Evolutionary conservation across 2,113 vertebrate genomes (phyloP).

Genomic region (Neomonachus schauinslandi): DNA sequence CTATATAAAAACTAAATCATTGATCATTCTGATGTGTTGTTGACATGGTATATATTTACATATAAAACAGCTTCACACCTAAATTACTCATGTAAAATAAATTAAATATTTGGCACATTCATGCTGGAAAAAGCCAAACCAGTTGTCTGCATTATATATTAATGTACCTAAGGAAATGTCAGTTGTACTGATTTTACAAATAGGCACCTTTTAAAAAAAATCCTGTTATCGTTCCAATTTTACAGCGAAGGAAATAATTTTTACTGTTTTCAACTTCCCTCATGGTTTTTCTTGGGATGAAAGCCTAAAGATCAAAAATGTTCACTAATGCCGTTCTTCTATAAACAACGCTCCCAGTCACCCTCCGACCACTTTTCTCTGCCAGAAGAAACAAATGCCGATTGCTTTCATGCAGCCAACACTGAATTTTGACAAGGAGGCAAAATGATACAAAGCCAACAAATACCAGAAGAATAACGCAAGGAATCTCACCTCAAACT

Average conservation of each 20-base stretch:
- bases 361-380: slow-evolving; percentile 18
- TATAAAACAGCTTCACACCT: background rate
- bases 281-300: slow-evolving; percentile 61
- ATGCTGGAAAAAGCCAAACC: background rate
- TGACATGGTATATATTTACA: background rate
- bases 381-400: slow-evolving; percentile 55
- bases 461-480: slow-evolving; percentile 61
- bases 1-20: slow-evolving; percentile 1
- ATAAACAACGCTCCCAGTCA: slow-evolving; percentile 50
- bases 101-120: background rate
- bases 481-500: slow-evolving; percentile 61
- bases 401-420: slow-evolving; percentile 40
- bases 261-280: slow-evolving; percentile 30
- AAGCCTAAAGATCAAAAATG: slow-evolving; percentile 57
- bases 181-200: background rate
- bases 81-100: background rate
- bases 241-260: slow-evolving; percentile 24
- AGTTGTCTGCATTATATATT: background rate
- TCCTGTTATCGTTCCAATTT: background rate
- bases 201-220: background rate
- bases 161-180: background rate
- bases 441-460: slow-evolving; percentile 39
- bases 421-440: slow-evolving; percentile 70
- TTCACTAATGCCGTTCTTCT: slow-evolving; percentile 22
- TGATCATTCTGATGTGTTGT: background rate